Conservation (phyloP, 2,797 vertebrate genomes). For the Hemibagrus guttatus region DNA sequence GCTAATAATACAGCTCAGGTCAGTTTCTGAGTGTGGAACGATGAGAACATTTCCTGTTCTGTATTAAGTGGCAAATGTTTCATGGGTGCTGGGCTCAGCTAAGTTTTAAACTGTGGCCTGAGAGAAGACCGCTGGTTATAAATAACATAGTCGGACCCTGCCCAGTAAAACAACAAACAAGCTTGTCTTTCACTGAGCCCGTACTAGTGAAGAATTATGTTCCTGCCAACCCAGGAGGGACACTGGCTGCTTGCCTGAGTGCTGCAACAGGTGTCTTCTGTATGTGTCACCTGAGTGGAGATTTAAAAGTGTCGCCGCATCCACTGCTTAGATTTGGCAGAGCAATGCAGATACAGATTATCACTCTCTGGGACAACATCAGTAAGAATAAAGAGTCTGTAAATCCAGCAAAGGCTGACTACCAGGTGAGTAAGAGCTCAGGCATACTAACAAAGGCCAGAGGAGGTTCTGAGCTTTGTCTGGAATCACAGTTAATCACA, state of each 20-base stretch:
- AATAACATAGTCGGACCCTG: conserved; percentile 71
- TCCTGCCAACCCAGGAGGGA: conserved; percentile 60
- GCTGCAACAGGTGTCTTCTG: conserved; percentile 72
- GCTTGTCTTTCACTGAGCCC: conserved; percentile 79
- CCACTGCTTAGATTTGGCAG: conserved; percentile 54
- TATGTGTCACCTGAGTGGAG: conserved; percentile 67
- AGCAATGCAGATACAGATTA: conserved; percentile 68
- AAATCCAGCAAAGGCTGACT: conserved; percentile 38
- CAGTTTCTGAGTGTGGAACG: conserved; percentile 47
- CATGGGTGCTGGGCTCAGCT: conserved; percentile 33
- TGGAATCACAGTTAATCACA: conserved; percentile 38
- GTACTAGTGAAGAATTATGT: conserved; percentile 77
- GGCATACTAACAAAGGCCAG: conserved; percentile 28
- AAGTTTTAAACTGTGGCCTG: conserved; percentile 42
- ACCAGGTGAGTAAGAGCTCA: conserved; percentile 37
- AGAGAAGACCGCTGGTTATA: conserved; percentile 63
- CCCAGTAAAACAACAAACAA: conserved; percentile 83
- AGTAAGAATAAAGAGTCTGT: conserved; percentile 29
- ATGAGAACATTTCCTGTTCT: conserved; percentile 46
- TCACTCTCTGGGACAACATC: conserved; percentile 47
- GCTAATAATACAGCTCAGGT: conserved; percentile 52
- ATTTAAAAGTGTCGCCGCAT: conserved; percentile 53
- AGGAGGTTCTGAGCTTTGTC: conserved; percentile 16
- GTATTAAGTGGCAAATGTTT: conserved; percentile 42
- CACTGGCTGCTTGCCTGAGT: conserved; percentile 60